Evolutionary conservation across 2,113 vertebrate genomes (phyloP), one percentile per base, ranked within the genome.

Genomic region (Nothoprocta perdicaria): DNA sequence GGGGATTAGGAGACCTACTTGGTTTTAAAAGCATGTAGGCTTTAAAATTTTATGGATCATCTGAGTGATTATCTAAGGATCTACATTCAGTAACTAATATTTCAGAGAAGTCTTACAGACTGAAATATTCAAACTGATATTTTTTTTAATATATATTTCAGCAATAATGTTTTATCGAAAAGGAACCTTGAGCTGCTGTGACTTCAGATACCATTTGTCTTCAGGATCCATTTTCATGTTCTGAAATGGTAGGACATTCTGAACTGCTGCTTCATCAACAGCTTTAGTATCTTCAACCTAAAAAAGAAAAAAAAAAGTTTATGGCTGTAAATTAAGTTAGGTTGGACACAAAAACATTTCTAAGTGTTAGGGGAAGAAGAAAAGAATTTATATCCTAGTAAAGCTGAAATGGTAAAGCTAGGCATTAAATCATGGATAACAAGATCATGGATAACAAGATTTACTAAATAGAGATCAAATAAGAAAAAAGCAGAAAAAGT

Each of bases 111-210:
- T 29, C 66, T 50, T n/a, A 55, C 27, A 81, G 33, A 29, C 88
- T 81, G 66, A 94, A 77, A 61, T 24, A 78, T 3, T 26, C 53
- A 43, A 24, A 75, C 29, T 29, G 61, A 50, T 40, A 33, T 10
- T 14, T 84, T 80, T 75, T 22, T 48, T 67, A 57, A 24, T 22
- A 22, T 31, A 12, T 13, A 52, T 57, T 79, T 40, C 65, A 57
- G 14, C 63, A 33, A 75, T 81, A 19, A 88, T 79, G 62, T 85
- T 66, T 55, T 88, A 16, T 10, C 4, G 2, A 65, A 84, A 74
- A 52, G 35, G 90, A 94, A 98, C 98, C 97, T 97, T 97, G 86
- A 98, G 92, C 89, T 96, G 96, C n/a, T 97, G 96, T 84, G 93
- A 94, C 92, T 96, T 97, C 84, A 97, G 97, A 77, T 79, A 85